A percentile compares a stretch with the other conserved stretches of the same genome.
phyloP scores from a whole-genome alignment of 2,113 vertebrate genomes.

The pig (Sus scrofa) region DNA sequence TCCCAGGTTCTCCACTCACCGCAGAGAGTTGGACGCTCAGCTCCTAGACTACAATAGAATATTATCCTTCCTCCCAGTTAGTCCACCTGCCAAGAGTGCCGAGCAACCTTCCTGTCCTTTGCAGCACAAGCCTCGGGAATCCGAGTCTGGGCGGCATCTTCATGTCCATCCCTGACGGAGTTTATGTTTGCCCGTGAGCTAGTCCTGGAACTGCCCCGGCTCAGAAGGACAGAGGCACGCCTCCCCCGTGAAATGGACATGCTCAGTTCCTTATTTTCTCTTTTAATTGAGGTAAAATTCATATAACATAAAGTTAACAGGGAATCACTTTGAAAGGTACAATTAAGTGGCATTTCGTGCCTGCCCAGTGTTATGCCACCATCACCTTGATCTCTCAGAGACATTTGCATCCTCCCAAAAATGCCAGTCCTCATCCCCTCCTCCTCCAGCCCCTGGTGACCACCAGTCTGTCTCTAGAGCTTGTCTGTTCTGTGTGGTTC shows the following conservation, averaged over 20 bases:
- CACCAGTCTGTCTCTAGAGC: background rate
- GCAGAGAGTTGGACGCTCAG: rapidly evolving
- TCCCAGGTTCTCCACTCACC: background rate
- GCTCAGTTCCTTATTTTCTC: background rate
- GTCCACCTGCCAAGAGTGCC: background rate
- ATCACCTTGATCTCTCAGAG: rapidly evolving
- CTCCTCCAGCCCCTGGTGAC: background rate
- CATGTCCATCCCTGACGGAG: rapidly evolving
- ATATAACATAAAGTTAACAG: background rate
- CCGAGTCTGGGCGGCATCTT: background rate
- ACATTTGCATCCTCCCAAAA: background rate
- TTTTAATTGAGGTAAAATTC: background rate
- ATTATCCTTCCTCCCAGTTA: background rate
- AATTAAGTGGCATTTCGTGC: background rate
- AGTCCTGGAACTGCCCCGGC: background rate
- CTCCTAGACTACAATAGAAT: rapidly evolving
- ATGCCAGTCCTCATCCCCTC: background rate
- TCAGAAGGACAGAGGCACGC: rapidly evolving
- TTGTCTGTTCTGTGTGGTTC: background rate
- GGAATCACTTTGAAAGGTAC: background rate
- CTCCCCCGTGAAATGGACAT: rapidly evolving
- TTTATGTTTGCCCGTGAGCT: background rate
- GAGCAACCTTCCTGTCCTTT: rapidly evolving
- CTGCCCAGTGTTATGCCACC: background rate
- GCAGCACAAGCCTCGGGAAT: background rate